These are phyloP conservation scores for Globia sparganii DNA, from an alignment of 2,888 invertebrate species.

Conservation along the genomic window DNA sequence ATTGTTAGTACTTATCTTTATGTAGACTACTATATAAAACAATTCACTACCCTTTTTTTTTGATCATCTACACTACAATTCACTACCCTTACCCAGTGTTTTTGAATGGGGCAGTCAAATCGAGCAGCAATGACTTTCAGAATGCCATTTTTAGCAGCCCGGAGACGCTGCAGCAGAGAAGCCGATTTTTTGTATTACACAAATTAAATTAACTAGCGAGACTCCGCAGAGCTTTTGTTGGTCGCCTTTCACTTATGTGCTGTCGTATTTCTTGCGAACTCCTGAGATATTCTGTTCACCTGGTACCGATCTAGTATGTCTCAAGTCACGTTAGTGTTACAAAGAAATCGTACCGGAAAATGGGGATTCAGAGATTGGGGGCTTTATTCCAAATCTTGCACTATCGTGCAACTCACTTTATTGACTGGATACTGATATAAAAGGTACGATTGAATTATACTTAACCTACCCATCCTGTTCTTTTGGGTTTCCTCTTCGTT, in stretches of 20 bases:
- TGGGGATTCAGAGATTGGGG: background rate
- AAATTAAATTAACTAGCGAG: background rate
- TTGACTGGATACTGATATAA: background rate
- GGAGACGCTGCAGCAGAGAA: too few relatives aligned
- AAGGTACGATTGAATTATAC: background rate
- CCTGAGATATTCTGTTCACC: background rate
- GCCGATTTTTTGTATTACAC: too few relatives aligned
- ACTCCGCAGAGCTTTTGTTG: background rate
- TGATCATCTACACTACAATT: too few relatives aligned
- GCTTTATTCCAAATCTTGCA: background rate
- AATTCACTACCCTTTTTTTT: too few relatives aligned
- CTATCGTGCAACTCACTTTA: background rate
- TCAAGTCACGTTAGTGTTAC: conserved; percentile 3
- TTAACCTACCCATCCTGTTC: background rate
- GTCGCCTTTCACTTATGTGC: background rate
- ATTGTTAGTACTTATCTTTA: too few relatives aligned
- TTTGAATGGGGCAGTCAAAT: too few relatives aligned
- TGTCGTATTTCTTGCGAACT: background rate
- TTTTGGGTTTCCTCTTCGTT: background rate
- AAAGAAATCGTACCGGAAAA: background rate
- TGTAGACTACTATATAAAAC: too few relatives aligned
- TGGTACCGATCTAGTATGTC: conserved; percentile 6
- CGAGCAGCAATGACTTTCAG: too few relatives aligned
- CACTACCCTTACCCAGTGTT: too few relatives aligned
- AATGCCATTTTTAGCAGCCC: too few relatives aligned